These are phyloP conservation scores for Philereme transversata DNA, from an alignment of 2,888 invertebrate genomes.

Conservation along the genomic window DNA sequence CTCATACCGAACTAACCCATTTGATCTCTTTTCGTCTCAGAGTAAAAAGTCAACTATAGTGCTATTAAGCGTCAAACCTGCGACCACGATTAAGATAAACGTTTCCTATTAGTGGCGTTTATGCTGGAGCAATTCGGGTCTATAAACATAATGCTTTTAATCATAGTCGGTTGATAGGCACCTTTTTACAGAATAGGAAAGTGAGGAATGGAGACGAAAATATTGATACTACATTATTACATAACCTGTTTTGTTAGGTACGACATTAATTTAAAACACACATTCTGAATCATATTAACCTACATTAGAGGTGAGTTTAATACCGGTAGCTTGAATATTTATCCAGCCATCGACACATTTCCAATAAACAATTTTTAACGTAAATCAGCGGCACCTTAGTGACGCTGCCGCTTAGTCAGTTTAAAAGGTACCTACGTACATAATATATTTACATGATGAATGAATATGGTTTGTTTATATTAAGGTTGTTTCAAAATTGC, in stretches of 20 bases:
- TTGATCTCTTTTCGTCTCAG: constrained; percentile 30
- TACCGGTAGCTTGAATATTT: too few relatives aligned
- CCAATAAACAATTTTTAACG: too few relatives aligned
- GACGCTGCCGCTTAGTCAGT: too few relatives aligned
- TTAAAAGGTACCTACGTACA: too few relatives aligned
- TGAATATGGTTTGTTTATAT: too few relatives aligned
- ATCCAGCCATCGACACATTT: too few relatives aligned
- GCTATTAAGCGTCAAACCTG: constrained; percentile 68
- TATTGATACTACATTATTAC: too few relatives aligned
- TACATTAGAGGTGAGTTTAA: too few relatives aligned
- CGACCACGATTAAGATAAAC: constrained; percentile 80
- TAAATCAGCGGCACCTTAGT: too few relatives aligned
- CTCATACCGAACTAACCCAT: constrained; percentile 7
- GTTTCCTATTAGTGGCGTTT: constrained; percentile 77
- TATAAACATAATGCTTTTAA: constrained; percentile 81
- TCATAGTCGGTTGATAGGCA: constrained; percentile 61
- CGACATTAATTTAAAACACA: background rate
- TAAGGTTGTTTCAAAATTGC: too few relatives aligned
- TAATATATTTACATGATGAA: too few relatives aligned
- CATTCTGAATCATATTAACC: background rate
- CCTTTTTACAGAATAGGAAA: constrained; percentile 54
- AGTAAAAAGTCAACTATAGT: constrained; percentile 46
- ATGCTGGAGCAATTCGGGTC: constrained; percentile 70
- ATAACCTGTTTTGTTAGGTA: background rate
- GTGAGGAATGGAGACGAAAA: constrained; percentile 30